These are phyloP conservation scores for Tetramorium simillimum DNA, from an alignment of 1,140 invertebrate genomes.

Conservation along the genomic window DNA sequence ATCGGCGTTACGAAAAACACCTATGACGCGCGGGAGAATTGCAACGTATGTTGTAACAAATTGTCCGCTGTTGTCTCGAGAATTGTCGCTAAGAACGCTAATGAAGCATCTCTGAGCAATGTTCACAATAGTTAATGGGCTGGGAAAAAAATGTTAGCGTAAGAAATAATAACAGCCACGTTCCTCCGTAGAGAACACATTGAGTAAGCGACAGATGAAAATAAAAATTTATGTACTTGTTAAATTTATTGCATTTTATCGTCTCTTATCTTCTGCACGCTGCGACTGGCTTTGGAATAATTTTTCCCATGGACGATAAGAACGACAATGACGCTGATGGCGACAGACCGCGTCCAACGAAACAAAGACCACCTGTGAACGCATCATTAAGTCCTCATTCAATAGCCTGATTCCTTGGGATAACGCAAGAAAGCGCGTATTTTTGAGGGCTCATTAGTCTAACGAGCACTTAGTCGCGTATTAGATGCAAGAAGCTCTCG, in stretches of 20 bases:
- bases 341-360: conserved; percentile 21
- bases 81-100: conserved; percentile 6
- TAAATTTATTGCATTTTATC: not conserved
- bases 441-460: conserved; percentile 63
- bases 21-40: not conserved
- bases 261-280: not conserved
- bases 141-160: not conserved
- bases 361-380: conserved; percentile 37
- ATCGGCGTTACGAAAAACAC: not conserved
- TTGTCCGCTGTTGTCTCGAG: not conserved
- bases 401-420: not conserved
- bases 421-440: conserved; percentile 35
- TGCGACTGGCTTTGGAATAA: not conserved
- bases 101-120: not conserved
- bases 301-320: not conserved
- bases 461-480: conserved; percentile 52
- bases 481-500: conserved; percentile 34
- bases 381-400: conserved; percentile 52
- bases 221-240: not conserved
- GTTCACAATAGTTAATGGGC: not conserved
- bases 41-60: not conserved
- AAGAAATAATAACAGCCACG: not conserved
- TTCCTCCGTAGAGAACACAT: not conserved
- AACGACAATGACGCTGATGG: not conserved
- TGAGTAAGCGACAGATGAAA: not conserved